These are phyloP conservation scores for Spinus pinus DNA, from an alignment of 2,797 vertebrate species.

Conservation along the genomic window DNA sequence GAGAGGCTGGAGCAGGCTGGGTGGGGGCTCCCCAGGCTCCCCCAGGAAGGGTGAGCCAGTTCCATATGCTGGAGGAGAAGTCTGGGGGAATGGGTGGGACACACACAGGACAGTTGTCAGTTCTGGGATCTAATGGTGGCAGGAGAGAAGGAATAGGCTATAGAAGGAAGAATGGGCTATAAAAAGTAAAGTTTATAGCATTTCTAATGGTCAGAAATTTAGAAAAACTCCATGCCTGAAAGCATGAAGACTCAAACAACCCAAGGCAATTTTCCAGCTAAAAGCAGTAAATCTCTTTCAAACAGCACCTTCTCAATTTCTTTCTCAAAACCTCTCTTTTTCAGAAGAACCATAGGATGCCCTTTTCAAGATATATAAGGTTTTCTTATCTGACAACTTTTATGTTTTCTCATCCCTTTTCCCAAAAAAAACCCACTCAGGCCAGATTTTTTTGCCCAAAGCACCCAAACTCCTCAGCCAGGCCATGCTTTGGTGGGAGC, in stretches of 20 bases:
- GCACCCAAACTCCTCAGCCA: not conserved
- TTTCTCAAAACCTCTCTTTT: not conserved
- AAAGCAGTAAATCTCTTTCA: not conserved
- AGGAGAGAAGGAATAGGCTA: not conserved
- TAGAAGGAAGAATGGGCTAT: not conserved
- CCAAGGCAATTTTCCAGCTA: not conserved
- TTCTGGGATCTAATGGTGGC: not conserved
- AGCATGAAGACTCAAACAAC: not conserved
- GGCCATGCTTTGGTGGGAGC: not conserved
- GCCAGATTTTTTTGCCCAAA: not conserved
- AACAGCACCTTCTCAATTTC: not conserved
- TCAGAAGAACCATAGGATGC: not conserved
- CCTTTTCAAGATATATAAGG: not conserved
- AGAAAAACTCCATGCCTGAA: not conserved
- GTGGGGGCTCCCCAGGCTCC: not conserved
- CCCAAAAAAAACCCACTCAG: not conserved
- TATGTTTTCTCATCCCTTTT: not conserved
- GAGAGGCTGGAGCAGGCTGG: not conserved
- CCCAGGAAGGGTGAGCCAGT: not conserved
- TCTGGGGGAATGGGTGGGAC: fast-evolving
- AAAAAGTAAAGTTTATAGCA: not conserved
- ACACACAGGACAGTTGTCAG: fast-evolving
- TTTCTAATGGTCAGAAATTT: not conserved
- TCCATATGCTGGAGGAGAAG: fast-evolving
- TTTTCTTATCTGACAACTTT: not conserved